Percentiles rank a stretch among this genome's conserved stretches.
These are phyloP conservation scores for Ascidia mentula DNA, from an alignment of 23 tunicate genomes.

Conservation along the genomic window DNA sequence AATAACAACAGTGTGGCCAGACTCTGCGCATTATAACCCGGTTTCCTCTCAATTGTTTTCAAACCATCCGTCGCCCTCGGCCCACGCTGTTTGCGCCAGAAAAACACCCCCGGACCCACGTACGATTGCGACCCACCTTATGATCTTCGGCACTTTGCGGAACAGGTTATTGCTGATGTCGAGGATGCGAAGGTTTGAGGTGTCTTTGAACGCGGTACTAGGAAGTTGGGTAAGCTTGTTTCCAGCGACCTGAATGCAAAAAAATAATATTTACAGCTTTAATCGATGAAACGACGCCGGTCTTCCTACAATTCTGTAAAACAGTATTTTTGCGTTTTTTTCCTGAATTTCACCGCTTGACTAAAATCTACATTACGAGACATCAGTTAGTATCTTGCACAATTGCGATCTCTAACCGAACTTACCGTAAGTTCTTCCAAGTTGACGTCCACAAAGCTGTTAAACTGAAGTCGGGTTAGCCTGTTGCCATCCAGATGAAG, in stretches of 20 bases:
- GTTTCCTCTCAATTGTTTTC: constrained; percentile 7
- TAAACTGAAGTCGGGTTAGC: constrained; percentile 31
- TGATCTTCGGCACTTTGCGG: constrained; percentile 52
- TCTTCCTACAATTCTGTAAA: no score
- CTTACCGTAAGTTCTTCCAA: constrained; percentile 65
- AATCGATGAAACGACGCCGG: no score
- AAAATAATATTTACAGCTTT: not conserved
- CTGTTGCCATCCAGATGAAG: constrained; percentile 42
- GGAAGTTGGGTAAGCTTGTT: constrained; percentile 65
- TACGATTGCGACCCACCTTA: constrained; percentile 39
- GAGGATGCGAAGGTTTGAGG: constrained; percentile 37
- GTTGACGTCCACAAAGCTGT: constrained; percentile 37
- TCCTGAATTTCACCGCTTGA: no score
- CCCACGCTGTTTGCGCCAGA: not conserved
- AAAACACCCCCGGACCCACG: not conserved
- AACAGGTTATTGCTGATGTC: constrained; percentile 57
- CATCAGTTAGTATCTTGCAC: no score
- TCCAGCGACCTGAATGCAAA: constrained; percentile 39
- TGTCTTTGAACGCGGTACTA: constrained; percentile 33
- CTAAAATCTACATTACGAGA: no score
- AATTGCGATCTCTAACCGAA: no score
- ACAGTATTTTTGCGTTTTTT: no score
- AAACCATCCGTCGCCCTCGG: not conserved
- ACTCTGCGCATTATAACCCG: not conserved
- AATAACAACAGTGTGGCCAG: not conserved